Conservation (phyloP, 2,797 vertebrate genomes). For the Hapalemur alaotrensis region DNA sequence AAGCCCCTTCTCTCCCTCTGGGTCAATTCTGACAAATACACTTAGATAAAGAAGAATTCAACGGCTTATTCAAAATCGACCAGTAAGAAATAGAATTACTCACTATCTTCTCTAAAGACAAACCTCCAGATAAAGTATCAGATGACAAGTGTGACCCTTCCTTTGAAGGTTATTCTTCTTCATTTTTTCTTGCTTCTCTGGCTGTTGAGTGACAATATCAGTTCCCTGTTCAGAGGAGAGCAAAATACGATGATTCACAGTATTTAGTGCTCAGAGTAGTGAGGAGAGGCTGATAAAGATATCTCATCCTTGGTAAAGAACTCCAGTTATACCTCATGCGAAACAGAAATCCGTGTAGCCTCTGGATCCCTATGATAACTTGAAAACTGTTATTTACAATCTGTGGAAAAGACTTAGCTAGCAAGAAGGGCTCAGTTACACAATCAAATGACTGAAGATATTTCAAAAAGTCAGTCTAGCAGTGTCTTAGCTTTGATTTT, state of each 20-base stretch:
- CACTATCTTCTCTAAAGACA: neutral
- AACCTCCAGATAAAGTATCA: neutral
- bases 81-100: neutral
- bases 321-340: neutral
- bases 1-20: neutral
- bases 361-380: neutral
- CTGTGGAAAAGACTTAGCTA: neutral
- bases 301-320: neutral
- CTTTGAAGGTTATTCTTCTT: neutral
- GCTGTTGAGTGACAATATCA: neutral
- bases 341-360: neutral
- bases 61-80: neutral
- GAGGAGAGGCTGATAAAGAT: neutral
- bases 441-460: neutral
- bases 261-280: neutral
- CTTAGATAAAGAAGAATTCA: neutral
- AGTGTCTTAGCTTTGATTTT: neutral
- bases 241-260: neutral
- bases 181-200: neutral
- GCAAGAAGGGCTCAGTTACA: neutral
- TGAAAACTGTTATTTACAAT: neutral
- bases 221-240: neutral
- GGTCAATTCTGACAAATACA: conserved; percentile 15
- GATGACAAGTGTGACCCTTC: neutral
- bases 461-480: conserved; percentile 9